Evolutionary conservation across 1,140 invertebrate species (phyloP), one percentile per base, ranked within the genome.

Genomic region (Cotesia vestalis): DNA sequence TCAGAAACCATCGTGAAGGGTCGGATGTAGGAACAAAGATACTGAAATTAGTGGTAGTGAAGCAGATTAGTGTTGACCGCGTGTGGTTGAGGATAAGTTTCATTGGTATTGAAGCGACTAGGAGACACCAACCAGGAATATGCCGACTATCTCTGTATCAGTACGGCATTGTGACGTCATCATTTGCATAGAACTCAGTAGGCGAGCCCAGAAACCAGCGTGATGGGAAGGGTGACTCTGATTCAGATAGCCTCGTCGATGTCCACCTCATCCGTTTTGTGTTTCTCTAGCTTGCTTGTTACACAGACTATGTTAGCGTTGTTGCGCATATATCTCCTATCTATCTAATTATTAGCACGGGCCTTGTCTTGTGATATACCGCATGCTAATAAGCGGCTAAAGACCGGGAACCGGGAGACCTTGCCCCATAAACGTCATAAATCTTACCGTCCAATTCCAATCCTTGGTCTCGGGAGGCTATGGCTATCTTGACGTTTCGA

Each of bases 361-460:
- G 81, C 77, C 80, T 75, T 71, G 79, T 76, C 77, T 74, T 71
- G 79, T 87, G 85, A 87, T 87, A 86, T 87, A 87, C 85, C 84
- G 83, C 86, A 87, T 86, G 86, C 86, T 87, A 87, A 87, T 87
- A 87, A 86, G 85, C 86, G 84, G 75, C 85, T 87, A 86, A 87
- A 87, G 86, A 87, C 84, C 80, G 79, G 75, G 78, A 80, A 87
- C 84, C 80, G 79, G 75, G 78, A 80, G 79, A 84, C 81, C 80
- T 78, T 81, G 80, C 80, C 79, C 79, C 69, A 76, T 73, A 75
- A 78, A 73, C 75, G 78, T 46, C 40, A 84, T 87, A 86, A 87
- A 87, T 87, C 84, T 84, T 81, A 77, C 81, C 79, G 78, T 73
- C 78, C 79, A 77, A 84, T 86, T 83, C 82, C 80, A 71, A 79